phyloP scores from a whole-genome alignment of 2,797 vertebrate genomes.

The Lerista edwardsae region DNA sequence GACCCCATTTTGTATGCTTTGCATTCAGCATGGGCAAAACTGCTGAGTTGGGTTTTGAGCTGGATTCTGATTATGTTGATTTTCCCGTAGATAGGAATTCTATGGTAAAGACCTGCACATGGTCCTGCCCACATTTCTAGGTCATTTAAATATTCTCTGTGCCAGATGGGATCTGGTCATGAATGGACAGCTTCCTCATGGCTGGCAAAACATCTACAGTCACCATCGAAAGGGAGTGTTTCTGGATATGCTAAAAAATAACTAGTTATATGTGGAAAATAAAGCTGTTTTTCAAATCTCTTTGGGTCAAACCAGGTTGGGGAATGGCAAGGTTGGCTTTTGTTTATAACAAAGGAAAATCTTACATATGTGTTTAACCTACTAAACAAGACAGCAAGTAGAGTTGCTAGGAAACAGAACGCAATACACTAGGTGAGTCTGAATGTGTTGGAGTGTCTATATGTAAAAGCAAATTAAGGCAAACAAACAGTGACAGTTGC shows the following conservation, averaged over 20 bases:
- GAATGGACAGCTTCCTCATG: background rate
- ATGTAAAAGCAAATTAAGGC: slow-evolving; percentile 51
- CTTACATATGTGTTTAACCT: slow-evolving; percentile 58
- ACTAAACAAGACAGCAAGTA: slow-evolving; percentile 67
- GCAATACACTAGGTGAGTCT: slow-evolving; percentile 54
- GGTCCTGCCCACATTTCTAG: background rate
- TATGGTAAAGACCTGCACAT: background rate
- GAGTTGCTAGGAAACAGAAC: slow-evolving; percentile 75
- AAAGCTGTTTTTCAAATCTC: slow-evolving; percentile 39
- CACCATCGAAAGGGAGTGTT: background rate
- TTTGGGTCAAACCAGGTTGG: slow-evolving; percentile 37
- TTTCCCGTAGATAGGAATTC: background rate
- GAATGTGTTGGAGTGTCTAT: slow-evolving; percentile 57
- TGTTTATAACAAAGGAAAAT: slow-evolving; percentile 45
- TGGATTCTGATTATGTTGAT: too few relatives aligned
- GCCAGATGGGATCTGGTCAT: background rate
- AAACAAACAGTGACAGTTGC: slow-evolving; percentile 35
- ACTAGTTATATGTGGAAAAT: too few relatives aligned
- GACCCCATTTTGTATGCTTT: background rate
- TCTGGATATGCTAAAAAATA: too few relatives aligned
- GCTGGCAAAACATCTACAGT: background rate
- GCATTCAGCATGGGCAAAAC: background rate
- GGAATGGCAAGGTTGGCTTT: slow-evolving; percentile 50
- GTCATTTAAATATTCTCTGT: background rate
- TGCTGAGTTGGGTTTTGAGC: too few relatives aligned